These are phyloP conservation scores for Trichonephila inaurata DNA, from an alignment of 1,140 invertebrate genomes.

Conservation along the genomic window DNA sequence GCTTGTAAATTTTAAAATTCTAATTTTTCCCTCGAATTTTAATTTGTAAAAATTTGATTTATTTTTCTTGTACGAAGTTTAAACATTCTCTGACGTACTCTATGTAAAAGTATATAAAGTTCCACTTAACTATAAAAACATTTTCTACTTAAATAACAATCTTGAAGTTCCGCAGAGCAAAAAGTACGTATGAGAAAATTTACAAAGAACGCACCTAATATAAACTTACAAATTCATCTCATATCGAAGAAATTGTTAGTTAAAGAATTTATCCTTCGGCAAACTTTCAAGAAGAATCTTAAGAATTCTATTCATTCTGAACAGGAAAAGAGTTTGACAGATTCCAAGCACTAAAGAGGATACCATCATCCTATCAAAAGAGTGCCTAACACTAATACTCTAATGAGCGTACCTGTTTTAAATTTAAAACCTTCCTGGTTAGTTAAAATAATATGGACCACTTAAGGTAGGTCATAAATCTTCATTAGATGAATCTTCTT, in stretches of 20 bases:
- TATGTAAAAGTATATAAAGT: too few relatives aligned
- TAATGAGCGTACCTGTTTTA: not conserved
- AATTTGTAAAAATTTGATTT: too few relatives aligned
- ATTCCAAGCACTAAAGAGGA: not conserved
- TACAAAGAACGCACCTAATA: not conserved
- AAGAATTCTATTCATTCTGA: not conserved
- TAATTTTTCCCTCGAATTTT: too few relatives aligned
- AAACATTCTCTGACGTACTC: too few relatives aligned
- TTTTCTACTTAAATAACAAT: too few relatives aligned
- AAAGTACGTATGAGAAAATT: too few relatives aligned
- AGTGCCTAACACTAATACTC: not conserved
- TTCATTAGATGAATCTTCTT: not conserved
- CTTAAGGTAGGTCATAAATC: conserved; percentile 24
- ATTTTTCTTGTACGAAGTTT: too few relatives aligned
- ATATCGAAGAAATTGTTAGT: not conserved
- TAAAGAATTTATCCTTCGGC: not conserved
- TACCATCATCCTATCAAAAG: not conserved
- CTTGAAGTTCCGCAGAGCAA: too few relatives aligned
- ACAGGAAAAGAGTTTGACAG: not conserved
- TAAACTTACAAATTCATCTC: not conserved
- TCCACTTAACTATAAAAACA: too few relatives aligned
- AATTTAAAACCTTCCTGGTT: conserved; percentile 23
- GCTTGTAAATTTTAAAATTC: too few relatives aligned
- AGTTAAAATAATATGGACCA: conserved; percentile 41
- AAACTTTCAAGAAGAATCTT: not conserved